Base-by-base conservation (phyloP, 2,888 invertebrate species). In the Drosophila ezoana region DNA sequence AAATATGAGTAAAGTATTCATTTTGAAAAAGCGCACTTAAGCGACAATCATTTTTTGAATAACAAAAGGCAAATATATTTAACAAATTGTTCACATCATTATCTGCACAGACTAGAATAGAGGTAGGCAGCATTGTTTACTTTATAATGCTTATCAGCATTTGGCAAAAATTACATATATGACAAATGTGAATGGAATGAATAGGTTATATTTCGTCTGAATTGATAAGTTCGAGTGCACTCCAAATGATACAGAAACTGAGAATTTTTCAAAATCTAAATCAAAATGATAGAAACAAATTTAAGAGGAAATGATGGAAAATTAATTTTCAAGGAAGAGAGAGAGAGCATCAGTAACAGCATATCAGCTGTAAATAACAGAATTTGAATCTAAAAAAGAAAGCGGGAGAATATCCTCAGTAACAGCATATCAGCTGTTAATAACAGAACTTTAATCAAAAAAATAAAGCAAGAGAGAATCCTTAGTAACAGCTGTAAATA, bases 191-290 rank as follows among this genome's bases (percentile, higher is more conserved):
- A 61, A 43, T 47, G 57, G 43, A 54, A 68, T 71, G 52, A 41
- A 49, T 23, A 49, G n/a, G 35, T 57, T 51, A 13, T 16, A 52
- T 38, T 68, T 73, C 49, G 20, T 45, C 38, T 45, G 52, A 72
- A 76, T 52, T 72, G 73, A 75, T 75, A 75, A 72, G 61, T 72
- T 61, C n/a, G 44, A 76, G 64, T 59, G 45, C 6, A 16, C 9
- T 20, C 32, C 5, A 35, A n/a, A 16, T 23, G 54, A 54, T 54
- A 37, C 44, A 54, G 11, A 32, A 44, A 44, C 16, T 38, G 58
- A 40, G 5, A 60, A 59, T 44, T 53, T 20, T 45, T 20, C 16
- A 9, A 41, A 52, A 49, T 48, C 40, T 56, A 8, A 62, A 47
- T 14, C 3, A 37, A 44, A 47, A 53, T 20, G 35, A 28, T 37